Conservation (phyloP, 2,888 invertebrate genomes). For the Acleris laterana region DNA sequence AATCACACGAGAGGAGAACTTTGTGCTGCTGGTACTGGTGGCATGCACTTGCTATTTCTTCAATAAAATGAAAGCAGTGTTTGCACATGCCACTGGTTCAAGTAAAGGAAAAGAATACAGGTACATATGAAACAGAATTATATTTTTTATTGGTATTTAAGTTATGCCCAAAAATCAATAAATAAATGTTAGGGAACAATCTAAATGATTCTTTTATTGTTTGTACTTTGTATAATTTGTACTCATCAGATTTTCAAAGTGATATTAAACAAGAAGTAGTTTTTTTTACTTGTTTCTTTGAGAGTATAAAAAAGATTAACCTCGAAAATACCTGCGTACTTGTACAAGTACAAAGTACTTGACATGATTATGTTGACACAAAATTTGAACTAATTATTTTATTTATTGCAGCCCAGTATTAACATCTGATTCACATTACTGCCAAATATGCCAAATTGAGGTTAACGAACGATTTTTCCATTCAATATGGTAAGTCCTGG, state of each 20-base stretch:
- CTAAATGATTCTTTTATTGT: too few relatives aligned
- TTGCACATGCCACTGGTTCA: slow-evolving; percentile 69
- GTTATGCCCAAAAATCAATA: too few relatives aligned
- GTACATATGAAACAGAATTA: slow-evolving; percentile 47
- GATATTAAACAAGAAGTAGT: too few relatives aligned
- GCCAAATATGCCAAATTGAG: slow-evolving; percentile 92
- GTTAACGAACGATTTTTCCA: slow-evolving; percentile 91
- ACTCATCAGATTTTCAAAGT: too few relatives aligned
- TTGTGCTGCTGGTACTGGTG: slow-evolving; percentile 64
- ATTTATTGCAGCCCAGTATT: slow-evolving; percentile 65
- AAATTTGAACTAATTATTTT: slow-evolving; percentile 9
- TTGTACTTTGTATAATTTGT: too few relatives aligned
- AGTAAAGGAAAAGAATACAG: slow-evolving; percentile 78
- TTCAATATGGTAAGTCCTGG: slow-evolving; percentile 87
- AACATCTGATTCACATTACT: slow-evolving; percentile 91
- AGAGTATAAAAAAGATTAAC: too few relatives aligned
- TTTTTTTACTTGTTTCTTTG: too few relatives aligned
- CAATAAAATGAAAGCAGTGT: slow-evolving; percentile 74
- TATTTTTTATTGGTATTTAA: too few relatives aligned
- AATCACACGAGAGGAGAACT: slow-evolving; percentile 82
- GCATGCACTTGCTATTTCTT: slow-evolving; percentile 70
- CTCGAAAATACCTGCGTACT: too few relatives aligned
- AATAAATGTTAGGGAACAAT: too few relatives aligned
- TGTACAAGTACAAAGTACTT: too few relatives aligned
- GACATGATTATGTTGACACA: background rate